phyloP scores from a whole-genome alignment of 2,797 vertebrate genomes.

The Xerus rutilus region DNA sequence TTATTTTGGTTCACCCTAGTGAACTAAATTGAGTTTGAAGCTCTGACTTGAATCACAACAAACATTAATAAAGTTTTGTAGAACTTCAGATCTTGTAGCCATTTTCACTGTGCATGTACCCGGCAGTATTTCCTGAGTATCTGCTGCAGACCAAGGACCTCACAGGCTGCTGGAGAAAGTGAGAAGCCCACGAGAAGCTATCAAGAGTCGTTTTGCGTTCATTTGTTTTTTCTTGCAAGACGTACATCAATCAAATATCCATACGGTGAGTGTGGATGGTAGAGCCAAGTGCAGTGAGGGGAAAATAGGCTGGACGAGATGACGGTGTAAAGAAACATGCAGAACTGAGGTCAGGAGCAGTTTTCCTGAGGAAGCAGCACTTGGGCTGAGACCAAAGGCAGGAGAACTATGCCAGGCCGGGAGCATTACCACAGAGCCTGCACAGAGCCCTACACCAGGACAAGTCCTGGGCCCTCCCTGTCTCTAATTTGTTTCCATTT shows the following conservation, averaged over 20 bases:
- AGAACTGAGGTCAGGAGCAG: too few species aligned
- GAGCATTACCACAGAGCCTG: neutral
- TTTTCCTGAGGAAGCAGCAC: neutral
- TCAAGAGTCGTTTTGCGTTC: neutral
- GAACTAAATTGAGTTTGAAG: neutral
- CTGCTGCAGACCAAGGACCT: neutral
- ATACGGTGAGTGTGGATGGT: neutral
- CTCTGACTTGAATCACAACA: neutral
- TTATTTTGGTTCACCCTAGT: neutral
- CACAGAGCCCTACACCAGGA: neutral
- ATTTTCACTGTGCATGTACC: neutral
- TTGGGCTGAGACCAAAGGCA: neutral
- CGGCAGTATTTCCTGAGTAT: neutral
- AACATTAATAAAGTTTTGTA: neutral
- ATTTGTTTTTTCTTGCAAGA: neutral
- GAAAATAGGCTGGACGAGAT: neutral
- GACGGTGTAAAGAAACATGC: neutral
- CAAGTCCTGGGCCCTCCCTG: neutral
- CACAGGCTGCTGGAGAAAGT: neutral
- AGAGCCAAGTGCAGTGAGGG: too few species aligned
- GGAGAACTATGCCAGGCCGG: neutral
- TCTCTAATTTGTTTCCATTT: neutral
- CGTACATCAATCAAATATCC: neutral
- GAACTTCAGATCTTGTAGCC: neutral
- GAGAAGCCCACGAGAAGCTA: neutral